Conservation (phyloP, 2,888 invertebrate genomes). For the Cosmia pyralina region DNA sequence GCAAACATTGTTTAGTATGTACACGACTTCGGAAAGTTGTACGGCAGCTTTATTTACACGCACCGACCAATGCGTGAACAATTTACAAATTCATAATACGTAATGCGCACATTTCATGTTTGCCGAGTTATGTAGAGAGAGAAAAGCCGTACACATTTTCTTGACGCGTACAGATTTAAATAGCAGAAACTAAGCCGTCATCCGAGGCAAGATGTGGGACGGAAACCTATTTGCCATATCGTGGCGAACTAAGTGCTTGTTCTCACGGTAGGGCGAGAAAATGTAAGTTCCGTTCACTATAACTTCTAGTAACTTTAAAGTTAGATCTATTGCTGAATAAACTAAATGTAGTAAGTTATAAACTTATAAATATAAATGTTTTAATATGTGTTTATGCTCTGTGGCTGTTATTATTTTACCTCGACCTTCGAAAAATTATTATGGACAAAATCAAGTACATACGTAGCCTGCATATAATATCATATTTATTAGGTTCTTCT, state of each 20-base stretch:
- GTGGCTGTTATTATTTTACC: not conserved
- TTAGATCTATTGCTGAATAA: conserved; percentile 29
- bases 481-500: not conserved
- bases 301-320: conserved; percentile 42
- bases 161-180: conserved; percentile 52
- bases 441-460: not conserved
- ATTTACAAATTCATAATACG: conserved; percentile 47
- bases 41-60: conserved; percentile 46
- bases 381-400: not conserved
- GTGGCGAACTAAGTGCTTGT: conserved; percentile 66
- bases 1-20: conserved; percentile 45
- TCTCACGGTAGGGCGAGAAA: conserved; percentile 68
- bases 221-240: conserved; percentile 72
- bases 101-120: conserved; percentile 40
- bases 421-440: not conserved
- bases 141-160: conserved; percentile 47
- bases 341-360: not conserved
- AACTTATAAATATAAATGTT: no score
- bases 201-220: conserved; percentile 58
- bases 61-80: conserved; percentile 30
- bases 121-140: conserved; percentile 22
- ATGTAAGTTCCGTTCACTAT: conserved; percentile 55
- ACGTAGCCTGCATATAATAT: not conserved
- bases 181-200: conserved; percentile 56
- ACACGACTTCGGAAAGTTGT: conserved; percentile 44